Base-by-base conservation (phyloP, 2,113 vertebrate species). In the Calidris pygmaea region DNA sequence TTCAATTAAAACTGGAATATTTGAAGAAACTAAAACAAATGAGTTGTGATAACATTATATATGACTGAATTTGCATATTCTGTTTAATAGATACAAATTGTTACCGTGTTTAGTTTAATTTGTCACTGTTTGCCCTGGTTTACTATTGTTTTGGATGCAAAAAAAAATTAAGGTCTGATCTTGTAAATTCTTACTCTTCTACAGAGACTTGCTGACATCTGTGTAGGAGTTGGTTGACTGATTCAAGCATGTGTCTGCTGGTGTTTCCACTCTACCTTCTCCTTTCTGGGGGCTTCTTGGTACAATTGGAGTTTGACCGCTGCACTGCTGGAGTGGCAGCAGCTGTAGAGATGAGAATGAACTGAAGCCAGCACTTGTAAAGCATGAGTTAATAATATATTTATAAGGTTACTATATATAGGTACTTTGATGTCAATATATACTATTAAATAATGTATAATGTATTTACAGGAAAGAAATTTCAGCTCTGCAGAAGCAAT, bases 361-460 rank as follows among this genome's bases (percentile, higher is more conserved):
- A 59, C 93, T 80, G 76, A 92, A 95, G 62, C 27, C 92, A 92
- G 70, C 67, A 37, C 77, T 91, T 89, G 77, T 89, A 93, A 85
- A 90, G 80, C 84, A 93, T 1, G 3, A 82, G 58, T 96, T 93
- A 84, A 59, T 94, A 87, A 95, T 76, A 91, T 85, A 95, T 97
- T 96, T 96, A 96, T 96, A 60, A 93, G 62, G 77, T 15, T 77
- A 83, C 91, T 97, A 82, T 93, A 92, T 92, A 93, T 97, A 95
- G 90, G 62, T 85, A 76, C 62, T 93, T 93, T 70, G 53, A 91
- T 94, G 95, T 92, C 90, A 91, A 80, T 92, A 91, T 80, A 92
- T 93, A 45, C 70, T 95, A 52, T 93, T 96, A 83, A 96, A 97
- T 97, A 97, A 97, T 94, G 29, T 89, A 96, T 93, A 76, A 87